These are phyloP conservation scores for Corythoichthys haematopterus DNA, from an alignment of 2,113 vertebrate species.

Conservation along the genomic window DNA sequence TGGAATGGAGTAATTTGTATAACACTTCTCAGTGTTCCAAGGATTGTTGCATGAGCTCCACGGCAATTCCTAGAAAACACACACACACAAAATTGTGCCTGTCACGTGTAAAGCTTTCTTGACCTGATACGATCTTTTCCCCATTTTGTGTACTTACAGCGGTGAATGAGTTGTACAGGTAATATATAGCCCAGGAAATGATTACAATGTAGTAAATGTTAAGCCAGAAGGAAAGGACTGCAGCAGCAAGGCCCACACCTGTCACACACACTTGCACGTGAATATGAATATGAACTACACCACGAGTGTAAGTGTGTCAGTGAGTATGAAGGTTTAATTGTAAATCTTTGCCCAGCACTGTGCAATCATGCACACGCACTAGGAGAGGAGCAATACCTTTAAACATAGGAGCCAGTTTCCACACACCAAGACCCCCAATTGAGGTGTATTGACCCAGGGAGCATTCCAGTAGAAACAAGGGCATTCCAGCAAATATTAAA, in stretches of 20 bases:
- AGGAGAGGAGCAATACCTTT: slow-evolving; percentile 78
- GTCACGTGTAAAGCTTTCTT: neutral
- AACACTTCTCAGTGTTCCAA: slow-evolving; percentile 96
- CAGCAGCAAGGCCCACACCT: slow-evolving; percentile 96
- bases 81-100: neutral
- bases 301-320: neutral
- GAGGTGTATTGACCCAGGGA: slow-evolving; percentile 93
- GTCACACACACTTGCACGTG: slow-evolving; percentile 23
- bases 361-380: neutral
- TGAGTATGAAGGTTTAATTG: neutral
- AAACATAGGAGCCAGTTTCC: slow-evolving; percentile 98
- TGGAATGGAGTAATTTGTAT: slow-evolving; percentile 86
- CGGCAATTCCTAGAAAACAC: slow-evolving; percentile 80
- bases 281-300: slow-evolving; percentile 2
- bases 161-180: slow-evolving; percentile 94
- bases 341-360: neutral
- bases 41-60: slow-evolving; percentile 92
- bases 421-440: slow-evolving; percentile 94
- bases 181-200: slow-evolving; percentile 97
- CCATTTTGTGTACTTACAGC: slow-evolving; percentile 75
- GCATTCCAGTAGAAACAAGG: slow-evolving; percentile 92
- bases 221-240: slow-evolving; percentile 95
- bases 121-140: neutral
- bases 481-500: slow-evolving; percentile 94
- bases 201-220: slow-evolving; percentile 99